phyloP scores from a whole-genome alignment of 2,113 vertebrate species.

The Capra hircus region DNA sequence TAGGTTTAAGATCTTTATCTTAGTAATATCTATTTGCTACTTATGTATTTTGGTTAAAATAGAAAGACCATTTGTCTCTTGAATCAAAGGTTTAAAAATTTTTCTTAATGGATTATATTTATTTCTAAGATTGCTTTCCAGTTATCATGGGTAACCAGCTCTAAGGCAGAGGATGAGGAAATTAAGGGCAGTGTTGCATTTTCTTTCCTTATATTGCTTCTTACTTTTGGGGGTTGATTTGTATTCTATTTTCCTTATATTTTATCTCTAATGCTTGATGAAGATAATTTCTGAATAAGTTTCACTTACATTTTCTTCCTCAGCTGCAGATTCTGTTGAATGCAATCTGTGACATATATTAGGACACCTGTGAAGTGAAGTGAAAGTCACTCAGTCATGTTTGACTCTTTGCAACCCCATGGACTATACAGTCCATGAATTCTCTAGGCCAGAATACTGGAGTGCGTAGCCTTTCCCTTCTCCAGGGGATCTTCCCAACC shows the following conservation, averaged over 20 bases:
- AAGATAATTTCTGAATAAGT: background rate
- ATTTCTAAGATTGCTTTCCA: conserved; percentile 31
- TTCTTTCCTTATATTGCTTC: background rate
- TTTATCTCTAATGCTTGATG: background rate
- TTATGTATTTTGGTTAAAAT: background rate
- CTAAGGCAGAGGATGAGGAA: background rate
- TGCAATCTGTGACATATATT: background rate
- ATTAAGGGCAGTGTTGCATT: background rate
- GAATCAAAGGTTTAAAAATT: background rate
- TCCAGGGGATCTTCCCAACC: background rate
- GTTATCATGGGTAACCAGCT: background rate
- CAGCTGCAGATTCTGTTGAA: background rate
- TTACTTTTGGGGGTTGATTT: background rate
- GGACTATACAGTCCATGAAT: background rate
- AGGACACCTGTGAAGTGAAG: background rate
- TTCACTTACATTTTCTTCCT: conserved; percentile 6
- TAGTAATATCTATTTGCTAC: background rate
- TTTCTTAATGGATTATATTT: background rate
- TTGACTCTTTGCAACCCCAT: background rate
- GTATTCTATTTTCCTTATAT: background rate
- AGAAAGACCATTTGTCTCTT: background rate
- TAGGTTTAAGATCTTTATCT: background rate
- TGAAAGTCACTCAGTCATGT: background rate
- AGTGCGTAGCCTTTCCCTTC: background rate
- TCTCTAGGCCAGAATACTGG: background rate